Conservation (phyloP, 1,140 invertebrate species). For the Saccostrea cuccullata region DNA sequence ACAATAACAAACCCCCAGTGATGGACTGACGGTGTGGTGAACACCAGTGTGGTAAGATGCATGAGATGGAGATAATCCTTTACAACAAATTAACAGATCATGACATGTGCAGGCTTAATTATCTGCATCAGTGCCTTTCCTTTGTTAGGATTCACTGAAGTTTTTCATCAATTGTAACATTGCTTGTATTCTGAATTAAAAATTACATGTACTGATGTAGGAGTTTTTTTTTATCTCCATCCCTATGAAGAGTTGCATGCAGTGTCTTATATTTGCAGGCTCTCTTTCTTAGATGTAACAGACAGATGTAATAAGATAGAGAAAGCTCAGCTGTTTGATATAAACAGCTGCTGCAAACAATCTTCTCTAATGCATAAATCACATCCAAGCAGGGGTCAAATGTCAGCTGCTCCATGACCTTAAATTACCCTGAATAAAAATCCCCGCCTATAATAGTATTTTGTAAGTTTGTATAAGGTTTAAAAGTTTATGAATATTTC, state of each 20-base stretch:
- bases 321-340: too few relatives aligned
- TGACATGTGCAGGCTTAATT: conserved; percentile 5
- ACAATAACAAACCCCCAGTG: neutral
- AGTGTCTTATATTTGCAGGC: neutral
- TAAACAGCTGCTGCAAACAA: too few relatives aligned
- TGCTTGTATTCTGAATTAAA: neutral
- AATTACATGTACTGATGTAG: neutral
- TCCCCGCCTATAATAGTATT: too few relatives aligned
- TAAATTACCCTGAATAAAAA: neutral
- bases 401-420: neutral
- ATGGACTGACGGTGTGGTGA: too few relatives aligned
- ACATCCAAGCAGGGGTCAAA: neutral
- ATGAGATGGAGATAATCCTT: neutral
- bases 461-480: too few relatives aligned
- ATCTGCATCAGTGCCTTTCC: neutral
- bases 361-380: too few relatives aligned
- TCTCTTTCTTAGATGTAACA: too few relatives aligned
- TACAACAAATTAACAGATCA: neutral
- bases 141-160: neutral
- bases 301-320: too few relatives aligned
- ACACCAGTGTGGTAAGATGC: neutral
- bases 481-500: too few relatives aligned
- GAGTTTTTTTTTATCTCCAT: neutral
- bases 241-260: neutral
- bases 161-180: neutral